Evolutionary conservation across 2,888 invertebrate species (phyloP), one percentile per base, ranked within the genome.

Genomic region (Ecliptopera silaceata): DNA sequence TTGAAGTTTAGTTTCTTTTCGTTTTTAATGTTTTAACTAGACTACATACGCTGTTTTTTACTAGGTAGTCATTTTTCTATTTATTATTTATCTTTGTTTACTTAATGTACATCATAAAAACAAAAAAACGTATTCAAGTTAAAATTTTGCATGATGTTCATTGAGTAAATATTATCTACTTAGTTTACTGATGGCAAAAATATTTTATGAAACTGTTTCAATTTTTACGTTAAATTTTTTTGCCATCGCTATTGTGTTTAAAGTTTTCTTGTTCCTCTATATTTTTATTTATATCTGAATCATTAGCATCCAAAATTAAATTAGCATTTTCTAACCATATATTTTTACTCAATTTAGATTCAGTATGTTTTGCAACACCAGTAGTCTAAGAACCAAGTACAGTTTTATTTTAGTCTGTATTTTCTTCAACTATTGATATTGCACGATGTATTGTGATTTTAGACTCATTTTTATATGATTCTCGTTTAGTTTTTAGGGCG

Each of bases 401-500:
- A 54, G 55, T 57, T 51, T 39, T 39, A 60, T 52, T 18, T 53
- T 55, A 38, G 10, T 31, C 15, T 44, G 3, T 17, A 29, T 39
- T 29, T 34, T 29, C 15, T 38, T 49, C 5, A 10, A 4, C 11
- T 51, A 29, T 8, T 49, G 46, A 52, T 58, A 48, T 66, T 63
- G 63, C 65, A 64, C 56, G 59, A 54, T 60, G 67, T 65, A 63
- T 63, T 54, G 59, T 63, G 38, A 71, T 72, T 72, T 71, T 50
- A 43, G 44, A 61, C 68, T 68, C 60, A 69, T 63, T 72, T 77
- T 83, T 86, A 88, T 89, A 89, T 89, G 88, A 73, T 86, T 89
- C 86, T 89, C 86, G 81, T 89, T 90, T 89, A 87, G 89, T 89
- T 74, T 75, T 85, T 88, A 91, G 90, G 90, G 90, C 90, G 88